Conservation (phyloP, 2,888 invertebrate species). For the Pristionchus arcanus region DNA sequence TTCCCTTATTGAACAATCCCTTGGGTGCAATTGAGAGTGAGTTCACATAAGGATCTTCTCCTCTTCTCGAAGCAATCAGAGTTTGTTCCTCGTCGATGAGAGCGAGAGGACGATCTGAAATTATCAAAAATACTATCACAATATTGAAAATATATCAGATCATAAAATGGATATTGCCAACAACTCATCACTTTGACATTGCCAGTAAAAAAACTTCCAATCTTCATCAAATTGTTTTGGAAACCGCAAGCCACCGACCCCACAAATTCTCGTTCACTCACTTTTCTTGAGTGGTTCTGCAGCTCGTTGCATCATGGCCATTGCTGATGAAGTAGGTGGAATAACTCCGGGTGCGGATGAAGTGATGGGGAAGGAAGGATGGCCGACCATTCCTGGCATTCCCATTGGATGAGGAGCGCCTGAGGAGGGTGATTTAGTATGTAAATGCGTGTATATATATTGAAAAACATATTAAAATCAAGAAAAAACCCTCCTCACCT, state of each 20-base stretch:
- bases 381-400: background rate
- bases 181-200: too few relatives aligned
- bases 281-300: background rate
- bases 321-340: background rate
- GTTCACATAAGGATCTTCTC: background rate
- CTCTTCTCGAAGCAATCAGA: constrained; percentile 13
- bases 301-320: background rate
- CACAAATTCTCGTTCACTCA: background rate
- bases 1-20: background rate
- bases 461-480: background rate
- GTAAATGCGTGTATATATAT: too few relatives aligned
- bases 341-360: background rate
- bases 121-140: too few relatives aligned
- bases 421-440: background rate
- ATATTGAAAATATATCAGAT: too few relatives aligned
- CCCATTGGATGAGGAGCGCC: constrained; percentile 19
- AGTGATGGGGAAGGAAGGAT: background rate
- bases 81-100: constrained; percentile 6
- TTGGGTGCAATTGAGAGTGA: constrained; percentile 19
- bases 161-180: too few relatives aligned
- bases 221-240: too few relatives aligned
- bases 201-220: too few relatives aligned
- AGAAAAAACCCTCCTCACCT: background rate
- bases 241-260: too few relatives aligned
- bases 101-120: background rate